Base-by-base conservation (phyloP, 2,797 vertebrate genomes). In the Decapterus maruadsi region DNA sequence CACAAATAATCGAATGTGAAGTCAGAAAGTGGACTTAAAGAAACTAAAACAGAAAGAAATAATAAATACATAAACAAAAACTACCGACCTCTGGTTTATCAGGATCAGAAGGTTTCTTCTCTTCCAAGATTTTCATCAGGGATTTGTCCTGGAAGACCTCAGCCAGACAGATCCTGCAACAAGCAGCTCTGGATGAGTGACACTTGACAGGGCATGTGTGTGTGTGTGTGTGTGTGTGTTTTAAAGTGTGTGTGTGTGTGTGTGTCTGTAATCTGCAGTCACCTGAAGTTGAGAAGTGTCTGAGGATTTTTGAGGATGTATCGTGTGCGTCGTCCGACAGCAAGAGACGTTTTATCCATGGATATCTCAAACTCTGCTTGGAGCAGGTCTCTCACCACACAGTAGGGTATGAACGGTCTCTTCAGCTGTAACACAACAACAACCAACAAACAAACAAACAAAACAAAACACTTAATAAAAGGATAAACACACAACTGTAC, bases 291-390 rank as follows among this genome's bases (percentile, higher is more conserved):
- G 48, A 99, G 95, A 22, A 96, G 95, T 0, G 97, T 97, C 88
- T 98, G 97, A 0, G 97, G 96, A 56, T 98, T 99, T 82, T 95
- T 98, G 82, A 99, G 95, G 77, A 99, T 98, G 81, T 97, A 97
- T 48, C 97, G 96, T 0, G 97, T 93, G 67, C 98, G 95, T 8
- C 98, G 95, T 4, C 96, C 96, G 0, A 99, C 97, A 0, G 98
- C 96, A 1, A 96, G 81, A 0, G 98, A 99, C 0, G 98, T 99
- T 92, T 99, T 99, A 68, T 99, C 98, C 58, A 95, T 83, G 0
- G 98, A 98, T n/a, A 95, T 96, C 74, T 97, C 96, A 20, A 97
- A 96, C 88, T 96, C 96, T 9, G 93, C 72, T 0, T 99, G 98
- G 75, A 99, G 93, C 60, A 99, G 91, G 83, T 99, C 98, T 81